Percentiles rank a stretch among this genome's conserved stretches.
phyloP scores from a whole-genome alignment of 2,888 invertebrate species.

The Platycheirus albimanus region DNA sequence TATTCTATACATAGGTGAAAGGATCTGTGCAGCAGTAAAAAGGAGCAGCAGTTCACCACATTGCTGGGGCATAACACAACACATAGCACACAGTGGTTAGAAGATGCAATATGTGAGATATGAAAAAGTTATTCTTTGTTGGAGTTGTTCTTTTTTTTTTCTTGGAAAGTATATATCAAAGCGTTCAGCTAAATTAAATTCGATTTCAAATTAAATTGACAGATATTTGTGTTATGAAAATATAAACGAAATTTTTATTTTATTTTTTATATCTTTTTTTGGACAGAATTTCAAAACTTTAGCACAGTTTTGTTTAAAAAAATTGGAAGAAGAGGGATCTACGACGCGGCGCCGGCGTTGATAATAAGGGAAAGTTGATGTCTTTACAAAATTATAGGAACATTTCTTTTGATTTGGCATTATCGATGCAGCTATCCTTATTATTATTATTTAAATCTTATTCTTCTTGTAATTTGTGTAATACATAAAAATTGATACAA shows the following conservation, averaged over 20 bases:
- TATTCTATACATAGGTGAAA: slow-evolving; percentile 14
- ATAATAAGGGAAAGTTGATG: too few relatives aligned
- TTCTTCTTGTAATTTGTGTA: too few relatives aligned
- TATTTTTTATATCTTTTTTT: too few relatives aligned
- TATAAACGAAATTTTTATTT: slow-evolving; percentile 15
- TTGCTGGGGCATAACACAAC: neutral
- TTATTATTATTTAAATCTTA: too few relatives aligned
- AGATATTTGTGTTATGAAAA: slow-evolving; percentile 39
- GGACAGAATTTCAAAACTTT: neutral
- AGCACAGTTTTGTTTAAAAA: neutral
- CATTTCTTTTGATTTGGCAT: too few relatives aligned
- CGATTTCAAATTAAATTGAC: slow-evolving; percentile 40
- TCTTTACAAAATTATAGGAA: too few relatives aligned
- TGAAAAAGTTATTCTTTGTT: slow-evolving; percentile 27
- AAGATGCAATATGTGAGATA: slow-evolving; percentile 41
- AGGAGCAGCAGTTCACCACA: slow-evolving; percentile 32
- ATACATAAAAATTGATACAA: too few relatives aligned
- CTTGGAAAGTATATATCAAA: neutral
- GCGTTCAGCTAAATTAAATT: slow-evolving; percentile 53
- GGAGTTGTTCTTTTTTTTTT: neutral
- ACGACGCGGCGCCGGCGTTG: too few relatives aligned
- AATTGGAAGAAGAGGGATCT: neutral
- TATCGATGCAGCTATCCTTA: too few relatives aligned
- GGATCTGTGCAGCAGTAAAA: neutral
- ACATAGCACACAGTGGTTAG: slow-evolving; percentile 1